Percentiles rank a stretch among this genome's conserved stretches.
Conservation (phyloP, 2,113 vertebrate species). For the Balaenoptera acutorostrata region DNA sequence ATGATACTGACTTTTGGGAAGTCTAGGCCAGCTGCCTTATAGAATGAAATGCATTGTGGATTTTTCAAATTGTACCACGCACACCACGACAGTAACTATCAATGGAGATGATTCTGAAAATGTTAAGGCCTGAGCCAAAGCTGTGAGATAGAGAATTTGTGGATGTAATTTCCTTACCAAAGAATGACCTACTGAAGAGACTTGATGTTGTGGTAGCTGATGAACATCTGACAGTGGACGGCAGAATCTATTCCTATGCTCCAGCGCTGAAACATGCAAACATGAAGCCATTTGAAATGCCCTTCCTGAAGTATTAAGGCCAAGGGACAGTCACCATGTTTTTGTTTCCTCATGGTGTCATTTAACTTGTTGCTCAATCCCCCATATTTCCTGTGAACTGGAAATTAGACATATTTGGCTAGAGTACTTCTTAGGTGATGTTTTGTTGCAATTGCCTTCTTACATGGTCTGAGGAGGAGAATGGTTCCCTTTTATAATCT, state of each 20-base stretch:
- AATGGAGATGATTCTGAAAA: no score
- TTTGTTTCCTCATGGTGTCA: neutral
- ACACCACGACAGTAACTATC: no score
- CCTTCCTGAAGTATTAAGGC: conserved; percentile 89
- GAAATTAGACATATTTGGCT: neutral
- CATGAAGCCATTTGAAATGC: conserved; percentile 91
- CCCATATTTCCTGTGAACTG: neutral
- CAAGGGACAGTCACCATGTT: neutral
- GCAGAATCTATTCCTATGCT: conserved; percentile 92
- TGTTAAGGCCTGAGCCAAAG: no score
- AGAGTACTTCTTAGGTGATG: neutral
- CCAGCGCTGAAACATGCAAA: conserved; percentile 91
- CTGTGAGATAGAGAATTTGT: no score
- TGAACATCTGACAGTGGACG: conserved; percentile 89
- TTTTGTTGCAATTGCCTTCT: neutral
- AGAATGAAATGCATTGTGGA: neutral
- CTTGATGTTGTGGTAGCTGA: conserved; percentile 84
- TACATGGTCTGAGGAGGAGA: neutral
- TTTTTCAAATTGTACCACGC: neutral
- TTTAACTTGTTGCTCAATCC: neutral
- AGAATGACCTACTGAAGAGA: no score
- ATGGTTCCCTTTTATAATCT: neutral
- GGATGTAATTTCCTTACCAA: no score
- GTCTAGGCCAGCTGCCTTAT: neutral
- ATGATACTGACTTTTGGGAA: neutral